Evolutionary conservation across 2,888 invertebrate genomes (phyloP), one percentile per base, ranked within the genome.

Genomic region (Amblyjoppa proteus): DNA sequence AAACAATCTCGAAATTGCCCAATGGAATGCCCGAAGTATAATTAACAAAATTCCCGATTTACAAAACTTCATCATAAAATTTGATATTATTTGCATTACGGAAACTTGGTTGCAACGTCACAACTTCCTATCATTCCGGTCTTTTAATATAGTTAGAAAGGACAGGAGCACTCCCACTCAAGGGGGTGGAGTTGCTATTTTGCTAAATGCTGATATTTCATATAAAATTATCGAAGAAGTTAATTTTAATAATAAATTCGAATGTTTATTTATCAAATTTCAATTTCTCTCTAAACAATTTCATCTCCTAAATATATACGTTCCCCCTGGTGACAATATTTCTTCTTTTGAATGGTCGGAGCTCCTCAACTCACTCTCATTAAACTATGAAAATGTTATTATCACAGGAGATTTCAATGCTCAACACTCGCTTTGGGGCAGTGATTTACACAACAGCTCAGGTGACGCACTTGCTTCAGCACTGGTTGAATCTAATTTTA

Each of bases 201-300:
- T 70, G 13, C 11, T 70, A 6, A 49, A 31, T 0, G 28, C 51
- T 4, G 51, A 70, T 51, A 70, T 70, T 34, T 53, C 11, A 9
- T 71, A 20, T n/a, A 31, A 53, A 34, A 34, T 53, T 20, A 53
- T 71, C 7, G 20, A 20, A 20, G 34, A 71, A 34, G 34, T 34
- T 7, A 13, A 71, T 34, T 16, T 51, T 34, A 34, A 71, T 3
- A n/a, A 34, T 2, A 71, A 71, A 71, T 38, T 71, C 3, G 56
- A 71, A 71, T 34, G 34, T 13, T 16, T 71, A 34, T 56, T 71
- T 20, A 56, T 71, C 3, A 53, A 16, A 7, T 71, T 71, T 9
- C 31, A 71, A n/a, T 34, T 53, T 9, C 53, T 16, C n/a, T 53
- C 70, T 71, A 71, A n/a, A 9, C 16, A 53, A 9, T 71, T n/a